Percentiles rank a stretch among this genome's conserved stretches.
Evolutionary conservation across 2,888 invertebrate genomes (phyloP).

Genomic region (Clusia tigrina): DNA sequence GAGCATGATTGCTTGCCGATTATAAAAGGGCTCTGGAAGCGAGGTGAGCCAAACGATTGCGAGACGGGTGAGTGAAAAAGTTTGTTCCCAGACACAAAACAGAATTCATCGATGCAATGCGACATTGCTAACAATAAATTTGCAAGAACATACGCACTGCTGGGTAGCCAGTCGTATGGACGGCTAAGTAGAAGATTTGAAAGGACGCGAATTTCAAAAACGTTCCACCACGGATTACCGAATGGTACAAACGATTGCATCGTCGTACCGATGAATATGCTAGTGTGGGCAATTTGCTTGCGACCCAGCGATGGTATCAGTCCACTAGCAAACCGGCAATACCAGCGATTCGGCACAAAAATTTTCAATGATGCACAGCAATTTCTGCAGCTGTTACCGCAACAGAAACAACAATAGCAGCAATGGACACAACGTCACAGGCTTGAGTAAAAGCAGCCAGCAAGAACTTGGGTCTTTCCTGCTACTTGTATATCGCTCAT

Average conservation of each 20-base stretch:
- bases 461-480: constrained; percentile 2
- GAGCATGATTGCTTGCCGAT: neutral
- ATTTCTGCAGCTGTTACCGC: constrained; percentile 8
- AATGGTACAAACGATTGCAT: neutral
- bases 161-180: neutral
- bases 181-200: neutral
- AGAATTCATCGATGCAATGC: constrained; percentile 12
- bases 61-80: neutral
- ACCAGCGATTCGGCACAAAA: neutral
- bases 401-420: neutral
- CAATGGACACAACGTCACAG: neutral
- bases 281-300: neutral
- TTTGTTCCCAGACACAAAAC: neutral
- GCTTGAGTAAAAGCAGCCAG: neutral
- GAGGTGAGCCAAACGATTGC: neutral
- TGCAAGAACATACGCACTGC: neutral
- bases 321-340: neutral
- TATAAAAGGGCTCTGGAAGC: too few species aligned
- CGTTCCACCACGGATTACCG: neutral
- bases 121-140: constrained; percentile 20
- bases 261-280: neutral
- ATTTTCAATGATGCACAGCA: neutral
- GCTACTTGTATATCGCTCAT: constrained; percentile 44
- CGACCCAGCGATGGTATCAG: neutral
- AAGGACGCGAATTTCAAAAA: neutral